Evolutionary conservation across 92 coral and sea anemone species (phyloP).

Genomic region (Nematostella vectensis): DNA sequence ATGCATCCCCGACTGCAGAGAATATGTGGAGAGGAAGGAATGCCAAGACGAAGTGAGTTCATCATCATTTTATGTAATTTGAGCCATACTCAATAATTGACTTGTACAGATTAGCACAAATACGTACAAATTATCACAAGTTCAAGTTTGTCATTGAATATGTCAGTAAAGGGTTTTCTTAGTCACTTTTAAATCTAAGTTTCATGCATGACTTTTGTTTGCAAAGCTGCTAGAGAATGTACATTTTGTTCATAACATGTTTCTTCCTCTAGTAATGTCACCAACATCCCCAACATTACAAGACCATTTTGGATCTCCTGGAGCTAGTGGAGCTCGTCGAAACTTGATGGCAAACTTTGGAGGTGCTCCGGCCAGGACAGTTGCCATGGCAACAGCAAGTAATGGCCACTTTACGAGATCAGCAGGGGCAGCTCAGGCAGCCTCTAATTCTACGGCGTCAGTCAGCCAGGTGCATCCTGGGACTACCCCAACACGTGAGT

Average conservation of each 20-base stretch:
- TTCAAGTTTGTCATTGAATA: too few species aligned
- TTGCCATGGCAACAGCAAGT: slow-evolving; percentile 31
- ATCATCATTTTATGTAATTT: background rate
- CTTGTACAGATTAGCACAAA: too few species aligned
- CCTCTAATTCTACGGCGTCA: too few species aligned
- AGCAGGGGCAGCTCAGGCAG: too few species aligned
- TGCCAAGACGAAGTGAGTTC: slow-evolving; percentile 17
- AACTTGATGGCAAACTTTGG: slow-evolving; percentile 76
- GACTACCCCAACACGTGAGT: slow-evolving; percentile 28
- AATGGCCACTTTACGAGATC: slow-evolving; percentile 34
- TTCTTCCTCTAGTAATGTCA: slow-evolving; percentile 21
- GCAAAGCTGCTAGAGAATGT: too few species aligned
- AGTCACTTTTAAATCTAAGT: too few species aligned
- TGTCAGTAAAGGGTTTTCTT: too few species aligned
- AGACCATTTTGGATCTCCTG: slow-evolving; percentile 74
- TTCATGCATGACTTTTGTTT: too few species aligned
- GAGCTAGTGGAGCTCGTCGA: slow-evolving; percentile 82
- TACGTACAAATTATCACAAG: too few species aligned
- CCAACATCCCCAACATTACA: slow-evolving; percentile 59
- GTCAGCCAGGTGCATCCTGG: slow-evolving; percentile 16
- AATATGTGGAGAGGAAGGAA: slow-evolving; percentile 83
- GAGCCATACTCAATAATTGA: too few species aligned
- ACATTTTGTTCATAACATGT: too few species aligned
- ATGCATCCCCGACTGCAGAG: slow-evolving; percentile 94
- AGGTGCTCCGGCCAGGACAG: slow-evolving; percentile 29